Conservation (phyloP, 2,888 invertebrate genomes). For the Phytoseiulus persimilis region DNA sequence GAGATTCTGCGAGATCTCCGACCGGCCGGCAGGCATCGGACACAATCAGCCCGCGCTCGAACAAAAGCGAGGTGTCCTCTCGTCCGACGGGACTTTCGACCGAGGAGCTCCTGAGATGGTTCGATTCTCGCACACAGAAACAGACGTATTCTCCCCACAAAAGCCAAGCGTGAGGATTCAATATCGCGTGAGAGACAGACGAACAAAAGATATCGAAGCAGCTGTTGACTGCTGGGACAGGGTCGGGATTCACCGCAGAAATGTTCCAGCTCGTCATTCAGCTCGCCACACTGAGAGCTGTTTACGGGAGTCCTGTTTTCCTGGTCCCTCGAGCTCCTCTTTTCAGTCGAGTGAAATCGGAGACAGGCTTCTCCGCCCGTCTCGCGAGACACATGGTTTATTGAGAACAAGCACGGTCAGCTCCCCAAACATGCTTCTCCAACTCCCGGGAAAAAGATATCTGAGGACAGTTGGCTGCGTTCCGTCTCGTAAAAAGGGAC, state of each 20-base stretch:
- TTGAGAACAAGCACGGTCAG: too few species aligned
- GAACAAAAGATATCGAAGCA: neutral
- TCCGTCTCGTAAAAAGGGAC: too few species aligned
- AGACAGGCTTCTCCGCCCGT: too few species aligned
- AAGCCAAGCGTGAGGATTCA: neutral
- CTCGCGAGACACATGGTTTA: too few species aligned
- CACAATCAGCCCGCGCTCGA: neutral
- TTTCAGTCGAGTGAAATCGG: too few species aligned
- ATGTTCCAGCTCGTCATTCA: neutral
- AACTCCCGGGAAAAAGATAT: too few species aligned
- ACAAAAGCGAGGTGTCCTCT: neutral
- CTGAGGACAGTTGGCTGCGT: too few species aligned
- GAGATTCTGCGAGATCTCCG: neutral
- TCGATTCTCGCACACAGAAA: neutral
- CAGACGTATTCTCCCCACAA: neutral
- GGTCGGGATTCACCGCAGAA: neutral
- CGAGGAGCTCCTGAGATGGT: neutral
- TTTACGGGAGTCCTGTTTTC: too few species aligned
- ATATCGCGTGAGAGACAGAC: neutral
- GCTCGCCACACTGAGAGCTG: too few species aligned
- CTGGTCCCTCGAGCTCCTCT: too few species aligned
- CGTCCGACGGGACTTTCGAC: neutral
- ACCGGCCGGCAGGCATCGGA: neutral
- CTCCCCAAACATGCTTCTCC: too few species aligned
- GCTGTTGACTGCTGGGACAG: neutral